Evolutionary conservation across 1,140 invertebrate genomes (phyloP), one percentile per base, ranked within the genome.

Genomic region (Rhysida immarginata): DNA sequence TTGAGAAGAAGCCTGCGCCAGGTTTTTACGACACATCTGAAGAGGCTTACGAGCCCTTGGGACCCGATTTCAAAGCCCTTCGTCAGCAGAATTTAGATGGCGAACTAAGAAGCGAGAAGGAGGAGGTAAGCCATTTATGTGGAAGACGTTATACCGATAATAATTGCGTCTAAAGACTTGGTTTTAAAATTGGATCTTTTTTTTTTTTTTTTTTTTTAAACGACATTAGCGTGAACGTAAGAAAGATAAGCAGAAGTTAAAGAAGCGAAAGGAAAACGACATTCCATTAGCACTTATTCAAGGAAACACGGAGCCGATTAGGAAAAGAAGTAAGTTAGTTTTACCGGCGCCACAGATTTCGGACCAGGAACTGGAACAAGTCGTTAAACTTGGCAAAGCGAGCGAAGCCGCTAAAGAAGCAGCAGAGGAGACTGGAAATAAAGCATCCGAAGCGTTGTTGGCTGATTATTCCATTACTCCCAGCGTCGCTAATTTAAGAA

Each of bases 261-360:
- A 96, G 65, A 85, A 93, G 63, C 76, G 88, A 23, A 96, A 96
- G 68, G 94, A 97, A 68, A 96, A 97, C 73, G 93, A 97, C 64
- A 82, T 97, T 58, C 94, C 95, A 0, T 80, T 84, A 61, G 84
- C 86, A 1, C 90, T 98, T 79, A 73, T 95, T 25, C 83, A 87
- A 64, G 62, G 50, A 26, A 84, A 84, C 59, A 81, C 89, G 62
- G 92, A 96, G 68, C 92, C 93, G 0, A 78, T 87, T 0, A 83
- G 84, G 56, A 99, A 98, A 70, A 76, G 96, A 50, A 95, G 89
- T 62, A 99, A 99, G 71, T 74, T 99, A 16, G 92, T 99, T 14
- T 67, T 99, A 29, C 96, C 96, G 5, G 81, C 87, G 59, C 96
- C 96, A 1, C 96, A 99, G 72, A 96, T 99, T 49, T 90, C 93